Conservation (phyloP, 2,888 invertebrate species). For the Pristionchus japonicus region DNA sequence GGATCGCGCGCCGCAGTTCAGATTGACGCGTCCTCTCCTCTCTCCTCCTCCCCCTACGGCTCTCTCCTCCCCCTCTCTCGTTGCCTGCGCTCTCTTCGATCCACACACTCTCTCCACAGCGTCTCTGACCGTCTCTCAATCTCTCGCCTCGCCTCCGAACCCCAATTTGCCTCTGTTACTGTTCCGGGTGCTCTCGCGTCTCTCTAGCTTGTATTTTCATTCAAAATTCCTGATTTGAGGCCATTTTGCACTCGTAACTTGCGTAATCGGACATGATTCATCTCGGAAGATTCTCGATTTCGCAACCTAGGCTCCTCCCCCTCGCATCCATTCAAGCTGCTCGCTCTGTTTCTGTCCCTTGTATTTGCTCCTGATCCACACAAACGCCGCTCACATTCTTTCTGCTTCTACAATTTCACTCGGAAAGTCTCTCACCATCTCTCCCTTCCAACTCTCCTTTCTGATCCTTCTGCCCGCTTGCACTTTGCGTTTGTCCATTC, state of each 20-base stretch:
- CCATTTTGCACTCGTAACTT: neutral
- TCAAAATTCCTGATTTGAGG: neutral
- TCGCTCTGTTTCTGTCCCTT: neutral
- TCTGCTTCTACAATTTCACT: conserved; percentile 12
- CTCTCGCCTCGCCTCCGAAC: neutral
- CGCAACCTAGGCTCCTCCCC: conserved; percentile 37
- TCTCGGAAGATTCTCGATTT: neutral
- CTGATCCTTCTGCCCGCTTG: neutral
- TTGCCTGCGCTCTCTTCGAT: conserved; percentile 5
- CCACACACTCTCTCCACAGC: neutral
- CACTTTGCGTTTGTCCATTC: conserved; percentile 29
- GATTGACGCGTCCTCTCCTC: neutral
- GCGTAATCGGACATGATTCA: conserved; percentile 13
- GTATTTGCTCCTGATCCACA: conserved; percentile 35
- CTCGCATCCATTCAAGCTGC: conserved; percentile 20
- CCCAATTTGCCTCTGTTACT: no score
- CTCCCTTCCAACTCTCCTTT: neutral
- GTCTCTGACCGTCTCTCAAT: neutral
- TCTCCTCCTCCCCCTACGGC: neutral
- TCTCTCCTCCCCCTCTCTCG: neutral
- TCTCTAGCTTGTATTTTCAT: neutral
- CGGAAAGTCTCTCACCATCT: neutral
- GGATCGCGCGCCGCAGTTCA: conserved; percentile 30
- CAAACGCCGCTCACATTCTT: conserved; percentile 24
- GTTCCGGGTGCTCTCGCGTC: neutral